A percentile compares a stretch with the other conserved stretches of the same genome.
phyloP scores from a whole-genome alignment of 1,140 invertebrate species.

The Drosophila pallidifrons region DNA sequence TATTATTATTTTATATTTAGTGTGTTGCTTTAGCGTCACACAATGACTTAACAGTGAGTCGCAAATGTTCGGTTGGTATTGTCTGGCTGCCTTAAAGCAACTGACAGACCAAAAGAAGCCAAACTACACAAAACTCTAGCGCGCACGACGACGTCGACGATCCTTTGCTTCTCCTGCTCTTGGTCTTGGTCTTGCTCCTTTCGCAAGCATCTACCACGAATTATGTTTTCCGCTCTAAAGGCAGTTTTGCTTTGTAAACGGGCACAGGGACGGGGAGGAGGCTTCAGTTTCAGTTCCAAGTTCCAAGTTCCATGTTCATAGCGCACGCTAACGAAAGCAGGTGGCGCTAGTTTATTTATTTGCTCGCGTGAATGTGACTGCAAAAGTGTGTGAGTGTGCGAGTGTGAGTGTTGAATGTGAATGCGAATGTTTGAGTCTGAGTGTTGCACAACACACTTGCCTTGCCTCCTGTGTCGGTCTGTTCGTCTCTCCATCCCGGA shows the following conservation, averaged over 20 bases:
- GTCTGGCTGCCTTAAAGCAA: constrained; percentile 27
- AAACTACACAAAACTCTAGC: constrained; percentile 12
- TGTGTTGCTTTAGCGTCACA: not conserved
- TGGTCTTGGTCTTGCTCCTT: not conserved
- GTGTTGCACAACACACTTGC: constrained; percentile 37
- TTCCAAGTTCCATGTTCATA: constrained; percentile 33
- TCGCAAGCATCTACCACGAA: constrained; percentile 42
- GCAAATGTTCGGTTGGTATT: not conserved
- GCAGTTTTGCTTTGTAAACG: constrained; percentile 6
- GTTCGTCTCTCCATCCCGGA: not conserved
- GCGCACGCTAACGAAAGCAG: constrained; percentile 77
- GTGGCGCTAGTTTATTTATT: constrained; percentile 81
- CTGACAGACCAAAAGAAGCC: constrained; percentile 28
- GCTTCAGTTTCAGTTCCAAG: constrained; percentile 10
- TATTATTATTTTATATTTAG: constrained; percentile 7
- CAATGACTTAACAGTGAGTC: constrained; percentile 1
- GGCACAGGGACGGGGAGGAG: not conserved
- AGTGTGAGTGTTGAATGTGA: constrained; percentile 13
- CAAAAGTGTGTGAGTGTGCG: not conserved
- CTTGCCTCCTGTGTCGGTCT: constrained; percentile 7
- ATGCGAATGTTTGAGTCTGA: constrained; percentile 11
- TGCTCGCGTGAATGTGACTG: constrained; percentile 53
- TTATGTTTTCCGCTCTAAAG: constrained; percentile 65
- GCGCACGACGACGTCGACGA: not conserved
- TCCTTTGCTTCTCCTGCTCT: too few species aligned